Percentiles rank a stretch among this genome's conserved stretches.
Conservation (phyloP, 2,888 invertebrate species). For the Argynnis bischoffii region DNA sequence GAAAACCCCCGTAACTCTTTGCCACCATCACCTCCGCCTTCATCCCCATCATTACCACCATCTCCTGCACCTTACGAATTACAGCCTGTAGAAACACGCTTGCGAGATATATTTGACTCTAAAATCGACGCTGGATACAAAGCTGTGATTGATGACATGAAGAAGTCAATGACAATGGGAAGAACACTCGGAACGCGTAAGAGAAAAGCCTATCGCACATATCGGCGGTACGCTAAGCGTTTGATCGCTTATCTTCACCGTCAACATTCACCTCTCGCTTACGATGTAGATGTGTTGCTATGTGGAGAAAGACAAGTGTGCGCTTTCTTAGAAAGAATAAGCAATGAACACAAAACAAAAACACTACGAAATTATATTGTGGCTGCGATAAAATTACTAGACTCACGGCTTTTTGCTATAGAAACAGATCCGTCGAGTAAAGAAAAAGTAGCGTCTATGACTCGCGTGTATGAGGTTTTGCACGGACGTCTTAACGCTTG, state of each 20-base stretch:
- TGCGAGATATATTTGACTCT: slow-evolving; percentile 76
- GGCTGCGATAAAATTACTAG: slow-evolving; percentile 75
- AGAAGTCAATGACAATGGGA: slow-evolving; percentile 79
- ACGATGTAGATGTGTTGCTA: slow-evolving; percentile 75
- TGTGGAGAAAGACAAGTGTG: slow-evolving; percentile 77
- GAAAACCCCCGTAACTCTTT: slow-evolving; percentile 68
- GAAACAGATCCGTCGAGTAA: slow-evolving; percentile 78
- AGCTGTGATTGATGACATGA: slow-evolving; percentile 80
- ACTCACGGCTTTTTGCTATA: slow-evolving; percentile 76
- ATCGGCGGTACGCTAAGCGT: slow-evolving; percentile 75
- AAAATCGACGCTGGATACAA: slow-evolving; percentile 81
- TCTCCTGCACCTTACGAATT: slow-evolving; percentile 75
- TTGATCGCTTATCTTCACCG: slow-evolving; percentile 74
- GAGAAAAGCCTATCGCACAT: slow-evolving; percentile 75
- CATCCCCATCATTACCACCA: slow-evolving; percentile 72
- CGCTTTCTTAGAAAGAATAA: slow-evolving; percentile 73
- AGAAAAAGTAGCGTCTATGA: slow-evolving; percentile 78
- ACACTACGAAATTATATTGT: slow-evolving; percentile 77
- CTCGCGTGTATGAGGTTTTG: slow-evolving; percentile 72
- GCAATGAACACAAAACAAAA: slow-evolving; percentile 75
- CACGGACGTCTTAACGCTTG: slow-evolving; percentile 74
- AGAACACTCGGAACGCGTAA: slow-evolving; percentile 72
- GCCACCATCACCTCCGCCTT: slow-evolving; percentile 74
- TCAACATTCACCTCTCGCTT: slow-evolving; percentile 77
- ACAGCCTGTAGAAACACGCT: slow-evolving; percentile 72